Evolutionary conservation across 2,797 vertebrate species (phyloP).

Genomic region (Anolis apletophallus): DNA sequence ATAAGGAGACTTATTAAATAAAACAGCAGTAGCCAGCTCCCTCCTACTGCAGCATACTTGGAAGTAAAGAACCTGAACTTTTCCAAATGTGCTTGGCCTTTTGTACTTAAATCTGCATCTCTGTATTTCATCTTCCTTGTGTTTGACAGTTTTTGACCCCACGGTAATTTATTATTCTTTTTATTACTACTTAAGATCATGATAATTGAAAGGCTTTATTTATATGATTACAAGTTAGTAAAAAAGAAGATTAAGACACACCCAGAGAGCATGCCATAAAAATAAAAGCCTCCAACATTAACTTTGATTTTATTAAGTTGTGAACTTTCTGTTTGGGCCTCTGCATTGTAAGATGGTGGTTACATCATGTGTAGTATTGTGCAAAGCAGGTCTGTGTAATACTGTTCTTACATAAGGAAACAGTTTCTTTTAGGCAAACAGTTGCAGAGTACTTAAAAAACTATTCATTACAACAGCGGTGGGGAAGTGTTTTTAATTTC

Average conservation of each 20-base stretch:
- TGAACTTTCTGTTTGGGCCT: slow-evolving; percentile 51
- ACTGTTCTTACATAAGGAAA: slow-evolving; percentile 38
- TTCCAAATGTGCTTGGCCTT: slow-evolving; percentile 70
- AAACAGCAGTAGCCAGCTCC: slow-evolving; percentile 78
- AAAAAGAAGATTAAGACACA: slow-evolving; percentile 66
- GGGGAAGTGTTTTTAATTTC: slow-evolving; percentile 61
- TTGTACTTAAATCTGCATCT: slow-evolving; percentile 69
- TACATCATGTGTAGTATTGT: slow-evolving; percentile 60
- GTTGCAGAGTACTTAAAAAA: slow-evolving; percentile 47
- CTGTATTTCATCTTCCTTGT: slow-evolving; percentile 73
- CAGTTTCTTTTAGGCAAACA: slow-evolving; percentile 58
- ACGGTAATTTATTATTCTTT: slow-evolving; percentile 78
- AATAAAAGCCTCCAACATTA: slow-evolving; percentile 57
- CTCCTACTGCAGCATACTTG: slow-evolving; percentile 72
- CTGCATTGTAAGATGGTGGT: slow-evolving; percentile 23
- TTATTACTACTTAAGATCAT: slow-evolving; percentile 75
- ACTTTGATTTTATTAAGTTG: slow-evolving; percentile 68
- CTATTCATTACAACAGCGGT: slow-evolving; percentile 61
- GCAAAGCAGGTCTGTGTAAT: slow-evolving; percentile 55
- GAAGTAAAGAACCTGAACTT: slow-evolving; percentile 74
- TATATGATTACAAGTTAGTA: slow-evolving; percentile 67
- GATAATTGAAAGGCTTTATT: slow-evolving; percentile 74
- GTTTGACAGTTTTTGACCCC: slow-evolving; percentile 77
- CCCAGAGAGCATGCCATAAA: slow-evolving; percentile 65
- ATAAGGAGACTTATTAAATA: slow-evolving; percentile 78